Base-by-base conservation (phyloP, 1,140 invertebrate species). In the Tetragnatha versicolor region DNA sequence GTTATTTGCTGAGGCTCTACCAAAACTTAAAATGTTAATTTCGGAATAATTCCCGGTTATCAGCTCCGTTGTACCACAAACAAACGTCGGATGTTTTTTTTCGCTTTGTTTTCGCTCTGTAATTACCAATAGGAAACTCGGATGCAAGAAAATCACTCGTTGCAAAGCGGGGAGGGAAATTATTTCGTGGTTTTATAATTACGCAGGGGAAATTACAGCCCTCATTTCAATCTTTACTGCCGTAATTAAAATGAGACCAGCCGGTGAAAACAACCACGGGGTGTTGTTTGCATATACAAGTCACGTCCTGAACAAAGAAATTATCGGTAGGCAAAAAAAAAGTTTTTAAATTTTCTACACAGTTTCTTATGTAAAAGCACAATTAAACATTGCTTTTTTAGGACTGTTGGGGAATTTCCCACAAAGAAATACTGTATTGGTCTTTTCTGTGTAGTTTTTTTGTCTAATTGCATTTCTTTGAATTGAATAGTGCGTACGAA, bases 331-430 rank as follows among this genome's bases (percentile, higher is more conserved):
- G 22, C 29, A 7, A 6, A 2, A 70, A 70, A 70, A 49, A 70
- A 70, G 33, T 70, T 47, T 70, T 70, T 68, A 33, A 65, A 65
- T 42, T n/a, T n/a, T n/a, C n/a, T n/a, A n/a, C n/a, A n/a, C n/a
- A n/a, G n/a, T n/a, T n/a, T n/a, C n/a, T n/a, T n/a, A n/a, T n/a
- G n/a, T n/a, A n/a, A n/a, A n/a, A n/a, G n/a, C n/a, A n/a, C n/a
- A n/a, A n/a, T n/a, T n/a, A n/a, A n/a, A n/a, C n/a, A n/a, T n/a
- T n/a, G n/a, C n/a, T n/a, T n/a, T n/a, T n/a, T n/a, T n/a, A n/a
- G n/a, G n/a, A n/a, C n/a, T n/a, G n/a, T n/a, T n/a, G n/a, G n/a
- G n/a, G n/a, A n/a, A n/a, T n/a, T n/a, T n/a, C n/a, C n/a, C n/a
- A n/a, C n/a, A n/a, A n/a, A n/a, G n/a, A n/a, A n/a, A n/a, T n/a